Conservation (phyloP, 2,113 vertebrate genomes). For the Tinamus guttatus region DNA sequence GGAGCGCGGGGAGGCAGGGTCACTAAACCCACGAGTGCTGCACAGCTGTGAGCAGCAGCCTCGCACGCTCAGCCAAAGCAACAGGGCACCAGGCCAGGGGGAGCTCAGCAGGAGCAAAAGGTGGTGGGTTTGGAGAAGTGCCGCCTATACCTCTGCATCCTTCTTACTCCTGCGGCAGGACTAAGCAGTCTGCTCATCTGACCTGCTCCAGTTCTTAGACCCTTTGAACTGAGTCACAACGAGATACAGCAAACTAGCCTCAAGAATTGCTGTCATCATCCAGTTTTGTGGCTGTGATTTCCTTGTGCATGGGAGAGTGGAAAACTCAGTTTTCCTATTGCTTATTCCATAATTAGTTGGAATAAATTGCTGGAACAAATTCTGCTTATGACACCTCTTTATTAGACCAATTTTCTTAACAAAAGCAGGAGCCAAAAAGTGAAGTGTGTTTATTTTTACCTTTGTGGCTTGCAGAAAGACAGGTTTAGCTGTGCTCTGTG, state of each 20-base stretch:
- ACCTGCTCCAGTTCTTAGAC: not conserved
- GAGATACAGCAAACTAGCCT: not conserved
- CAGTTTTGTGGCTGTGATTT: not conserved
- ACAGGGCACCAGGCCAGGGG: not conserved
- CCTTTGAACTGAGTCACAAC: not conserved
- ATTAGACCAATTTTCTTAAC: not conserved
- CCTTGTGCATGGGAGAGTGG: not conserved
- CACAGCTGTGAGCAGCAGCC: not conserved
- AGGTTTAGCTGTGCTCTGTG: not conserved
- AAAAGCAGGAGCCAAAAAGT: too few species aligned
- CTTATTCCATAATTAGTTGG: not conserved
- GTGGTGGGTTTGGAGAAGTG: not conserved
- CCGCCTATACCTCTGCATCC: not conserved
- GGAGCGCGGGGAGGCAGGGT: not conserved
- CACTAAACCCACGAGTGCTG: not conserved
- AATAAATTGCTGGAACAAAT: not conserved
- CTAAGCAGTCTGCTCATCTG: not conserved
- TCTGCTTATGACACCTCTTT: not conserved
- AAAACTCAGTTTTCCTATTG: not conserved
- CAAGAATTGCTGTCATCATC: not conserved
- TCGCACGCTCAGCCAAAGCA: not conserved
- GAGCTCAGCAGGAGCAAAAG: not conserved
- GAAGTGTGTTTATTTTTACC: not conserved
- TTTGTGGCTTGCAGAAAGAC: not conserved
- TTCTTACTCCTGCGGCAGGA: not conserved